Evolutionary conservation across 2,113 vertebrate species (phyloP).

Genomic region (Eclectus roratus): DNA sequence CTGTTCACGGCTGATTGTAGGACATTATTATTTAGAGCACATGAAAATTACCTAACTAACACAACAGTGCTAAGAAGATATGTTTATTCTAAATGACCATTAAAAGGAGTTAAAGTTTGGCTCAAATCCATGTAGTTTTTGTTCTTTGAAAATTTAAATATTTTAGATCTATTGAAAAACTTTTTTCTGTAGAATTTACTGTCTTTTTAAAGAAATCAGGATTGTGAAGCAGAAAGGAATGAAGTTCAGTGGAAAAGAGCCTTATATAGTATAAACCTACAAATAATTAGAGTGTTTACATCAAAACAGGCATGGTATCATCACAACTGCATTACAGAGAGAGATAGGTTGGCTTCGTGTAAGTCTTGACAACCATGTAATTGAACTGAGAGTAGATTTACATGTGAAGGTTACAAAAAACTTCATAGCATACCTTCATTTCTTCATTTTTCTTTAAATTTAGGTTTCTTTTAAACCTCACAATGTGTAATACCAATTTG

Average conservation of each 20-base stretch:
- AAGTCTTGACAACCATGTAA: neutral
- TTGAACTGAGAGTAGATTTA: neutral
- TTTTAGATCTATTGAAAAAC: neutral
- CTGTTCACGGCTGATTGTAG: neutral
- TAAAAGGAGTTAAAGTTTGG: neutral
- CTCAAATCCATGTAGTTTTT: neutral
- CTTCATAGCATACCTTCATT: neutral
- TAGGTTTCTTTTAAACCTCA: neutral
- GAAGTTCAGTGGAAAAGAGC: neutral
- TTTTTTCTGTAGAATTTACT: neutral
- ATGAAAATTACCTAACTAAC: neutral
- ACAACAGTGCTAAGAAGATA: neutral
- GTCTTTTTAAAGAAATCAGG: neutral
- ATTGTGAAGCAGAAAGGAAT: neutral
- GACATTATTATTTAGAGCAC: neutral
- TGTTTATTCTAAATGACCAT: neutral
- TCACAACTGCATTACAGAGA: neutral
- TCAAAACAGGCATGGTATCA: neutral
- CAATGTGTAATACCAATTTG: neutral
- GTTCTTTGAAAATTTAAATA: neutral
- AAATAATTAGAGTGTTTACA: neutral
- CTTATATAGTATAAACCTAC: neutral
- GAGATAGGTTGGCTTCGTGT: neutral
- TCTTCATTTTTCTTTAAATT: neutral
- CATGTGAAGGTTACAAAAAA: neutral